Percentiles rank a stretch among this genome's conserved stretches.
Conservation (phyloP, 2,113 vertebrate genomes). For the Muscicapa adusta region DNA sequence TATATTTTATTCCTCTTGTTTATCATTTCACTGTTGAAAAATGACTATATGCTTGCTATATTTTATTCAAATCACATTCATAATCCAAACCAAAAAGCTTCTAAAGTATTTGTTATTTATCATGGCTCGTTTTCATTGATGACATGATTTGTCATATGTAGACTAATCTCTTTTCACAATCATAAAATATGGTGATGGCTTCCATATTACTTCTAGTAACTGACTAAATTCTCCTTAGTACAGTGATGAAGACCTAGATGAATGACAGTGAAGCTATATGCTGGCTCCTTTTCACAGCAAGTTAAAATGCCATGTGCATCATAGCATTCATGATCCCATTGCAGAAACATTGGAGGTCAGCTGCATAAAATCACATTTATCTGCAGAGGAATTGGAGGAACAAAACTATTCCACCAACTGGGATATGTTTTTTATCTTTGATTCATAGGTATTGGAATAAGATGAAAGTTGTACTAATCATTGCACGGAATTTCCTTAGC, state of each 20-base stretch:
- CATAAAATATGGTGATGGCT: background rate
- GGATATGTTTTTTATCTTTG: background rate
- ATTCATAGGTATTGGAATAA: conserved; percentile 23
- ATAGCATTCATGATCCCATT: background rate
- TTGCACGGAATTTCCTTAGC: background rate
- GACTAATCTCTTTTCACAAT: background rate
- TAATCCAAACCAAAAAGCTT: background rate
- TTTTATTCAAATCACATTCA: conserved; percentile 22
- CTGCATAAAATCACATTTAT: conserved; percentile 1
- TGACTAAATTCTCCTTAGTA: background rate
- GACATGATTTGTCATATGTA: background rate
- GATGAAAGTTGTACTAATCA: conserved; percentile 32
- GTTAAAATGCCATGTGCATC: background rate
- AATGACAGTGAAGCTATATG: background rate
- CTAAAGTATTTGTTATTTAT: conserved; percentile 8
- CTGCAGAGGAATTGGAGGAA: background rate
- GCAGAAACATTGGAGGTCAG: background rate
- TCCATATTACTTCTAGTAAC: background rate
- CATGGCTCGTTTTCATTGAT: background rate
- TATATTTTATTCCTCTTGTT: background rate
- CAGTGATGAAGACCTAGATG: background rate
- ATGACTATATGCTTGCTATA: background rate
- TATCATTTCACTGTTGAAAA: background rate
- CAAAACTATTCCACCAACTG: conserved; percentile 16
- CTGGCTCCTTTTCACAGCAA: background rate